Conservation (phyloP, 2,888 invertebrate genomes). For the Lasioglossum pauxillum region DNA sequence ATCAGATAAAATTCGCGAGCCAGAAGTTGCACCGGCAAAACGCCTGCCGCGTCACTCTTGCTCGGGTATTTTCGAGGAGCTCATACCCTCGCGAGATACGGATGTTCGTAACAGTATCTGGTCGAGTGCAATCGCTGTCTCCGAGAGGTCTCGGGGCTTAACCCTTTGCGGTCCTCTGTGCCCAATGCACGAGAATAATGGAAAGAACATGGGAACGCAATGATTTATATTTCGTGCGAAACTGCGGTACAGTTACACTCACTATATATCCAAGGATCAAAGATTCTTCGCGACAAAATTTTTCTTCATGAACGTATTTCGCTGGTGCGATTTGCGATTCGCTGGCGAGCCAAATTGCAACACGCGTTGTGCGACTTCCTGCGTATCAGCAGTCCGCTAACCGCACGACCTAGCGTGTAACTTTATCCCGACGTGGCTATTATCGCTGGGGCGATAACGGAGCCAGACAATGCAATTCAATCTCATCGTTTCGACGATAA, state of each 20-base stretch:
- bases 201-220: neutral
- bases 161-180: neutral
- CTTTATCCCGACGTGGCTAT: conserved; percentile 52
- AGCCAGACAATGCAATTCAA: conserved; percentile 63
- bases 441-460: conserved; percentile 48
- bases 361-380: conserved; percentile 18
- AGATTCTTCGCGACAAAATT: neutral
- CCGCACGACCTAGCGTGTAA: conserved; percentile 48
- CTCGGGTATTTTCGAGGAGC: neutral
- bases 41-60: conserved; percentile 5
- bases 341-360: conserved; percentile 33
- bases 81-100: neutral
- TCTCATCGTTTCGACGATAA: conserved; percentile 49
- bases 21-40: conserved; percentile 41
- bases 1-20: conserved; percentile 57
- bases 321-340: neutral
- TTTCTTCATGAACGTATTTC: neutral
- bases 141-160: neutral
- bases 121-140: neutral
- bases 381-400: conserved; percentile 21
- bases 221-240: neutral
- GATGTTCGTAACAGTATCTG: neutral
- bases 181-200: neutral
- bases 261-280: too few relatives aligned
- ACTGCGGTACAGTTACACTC: too few relatives aligned